Base-by-base conservation (phyloP, 2,888 invertebrate species). In the Volucella zonaria region DNA sequence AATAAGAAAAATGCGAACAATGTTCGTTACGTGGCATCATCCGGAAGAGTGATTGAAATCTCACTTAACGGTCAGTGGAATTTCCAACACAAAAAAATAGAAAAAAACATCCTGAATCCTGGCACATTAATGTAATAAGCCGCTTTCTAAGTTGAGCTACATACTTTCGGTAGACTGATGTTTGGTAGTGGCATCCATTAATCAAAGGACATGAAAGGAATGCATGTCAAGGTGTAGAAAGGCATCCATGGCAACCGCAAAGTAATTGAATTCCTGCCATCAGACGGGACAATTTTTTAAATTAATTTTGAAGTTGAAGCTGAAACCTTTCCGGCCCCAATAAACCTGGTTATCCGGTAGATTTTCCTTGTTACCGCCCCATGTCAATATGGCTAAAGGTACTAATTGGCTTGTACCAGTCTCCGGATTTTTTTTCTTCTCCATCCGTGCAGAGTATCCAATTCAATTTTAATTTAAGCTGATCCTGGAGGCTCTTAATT, bases 381-480 rank as follows among this genome's bases (percentile, higher is more conserved):
- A 12, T n/a, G 14, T 54, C 23, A 62, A 70, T 64, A 58, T 62
- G 62, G 64, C 18, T 14, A 23, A n/a, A n/a, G 45, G 51, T 23
- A 62, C 70, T 81, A 81, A 81, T 81, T 81, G 78, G 64, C n/a
- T 42, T 59, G 12, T 49, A 31, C 11, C 9, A 15, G 11, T 18
- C 31, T 31, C 0, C 31, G 31, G 3, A 31, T 31, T 31, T 31
- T 31, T 31, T 71, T 43, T 52, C 40, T 56, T 42, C n/a, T 76
- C 10, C 47, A 14, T 51, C 23, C 52, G 58, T 40, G 56, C 58
- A 49, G 47, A 10, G 67, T 15, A 54, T 49, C 12, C 31, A 62
- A 81, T 76, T 81, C 64, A 64, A 76, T 81, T 81, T 75, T 81
- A 75, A 70, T 76, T 75, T 70, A 64, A 81, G 43, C 59, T n/a